Evolutionary conservation across 1,140 invertebrate species (phyloP), one percentile per base, ranked within the genome.

Genomic region (Drosophila tropicalis): DNA sequence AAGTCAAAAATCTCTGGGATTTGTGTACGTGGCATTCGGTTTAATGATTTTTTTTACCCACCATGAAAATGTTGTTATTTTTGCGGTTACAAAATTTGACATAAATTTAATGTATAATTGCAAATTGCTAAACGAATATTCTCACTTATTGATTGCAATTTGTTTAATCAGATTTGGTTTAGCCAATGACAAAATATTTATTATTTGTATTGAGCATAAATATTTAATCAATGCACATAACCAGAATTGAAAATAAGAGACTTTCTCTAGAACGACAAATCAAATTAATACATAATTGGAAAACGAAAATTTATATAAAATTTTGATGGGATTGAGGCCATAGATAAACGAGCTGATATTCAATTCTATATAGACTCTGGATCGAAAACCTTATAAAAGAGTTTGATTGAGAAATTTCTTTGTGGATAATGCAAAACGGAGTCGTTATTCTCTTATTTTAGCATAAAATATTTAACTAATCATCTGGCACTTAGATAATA

Each of bases 51-150:
- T 17, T 51, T 29, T 29, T 29, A 51, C 41, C 15, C 55, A 5
- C 19, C 29, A 32, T 19, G 44, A 44, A 54, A 70, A 76, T 79
- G 76, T 70, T 81, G 51, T 57, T 56, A 56, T 55, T 70, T 72
- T 85, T 72, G 71, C 40, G 71, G 68, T 25, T 66, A 5, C 13
- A 34, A 61, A 70, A 81, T 68, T 80, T 41, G 61, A 54, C 72
- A 86, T 83, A 83, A 83, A 86, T 87, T 87, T 68, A 73, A 67
- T 63, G 39, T 55, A 78, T 83, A 87, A 86, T 83, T 83, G 70
- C 67, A 62, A 60, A 79, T 71, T 15, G 67, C 19, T 54, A 61
- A 70, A 54, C 47, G 62, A 69, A 79, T 62, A 58, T 22, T 51
- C 17, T 17, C 41, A 36, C 55, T 67, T 72, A 85, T 81, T 76